Evolutionary conservation across 1,140 invertebrate genomes (phyloP), one percentile per base, ranked within the genome.

Genomic region (Potamilus streckersoni): DNA sequence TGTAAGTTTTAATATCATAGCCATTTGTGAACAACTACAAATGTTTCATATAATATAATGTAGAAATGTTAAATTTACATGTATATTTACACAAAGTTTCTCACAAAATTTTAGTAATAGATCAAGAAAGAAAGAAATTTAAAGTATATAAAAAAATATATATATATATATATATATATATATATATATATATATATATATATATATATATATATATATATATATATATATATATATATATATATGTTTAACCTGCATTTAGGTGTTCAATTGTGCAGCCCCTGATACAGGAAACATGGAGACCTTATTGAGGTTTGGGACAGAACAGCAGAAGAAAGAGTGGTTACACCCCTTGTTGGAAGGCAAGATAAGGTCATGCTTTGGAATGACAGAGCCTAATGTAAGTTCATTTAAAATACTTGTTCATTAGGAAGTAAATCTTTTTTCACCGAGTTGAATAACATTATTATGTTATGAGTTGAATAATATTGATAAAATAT

Each of bases 231-330:
- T 23, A 23, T 23, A 23, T 23, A 23, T 23, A 23, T 23, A 23
- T 23, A 23, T 23, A 23, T 49, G 6, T 49, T 8, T 49, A 38
- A 49, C 38, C 31, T 49, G 67, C 49, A 55, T 71, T 16, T 71
- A 90, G 89, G 81, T 89, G 56, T 90, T 90, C 74, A 90, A 90
- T 83, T 91, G 90, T 79, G 83, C 80, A 69, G 90, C 90, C 14
- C 90, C 90, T 20, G 90, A 91, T 79, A 91, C 90, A 20, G 90
- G 90, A 58, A 91, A 91, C 80, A 91, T 91, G 90, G 90, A 91
- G 79, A 89, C 90, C 20, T 74, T 91, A 8, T 84, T 91, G 14
- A 86, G 86, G 67, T 91, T 91, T 80, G 90, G 90, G 38, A 90
- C 77, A 56, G 84, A 85, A 49, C 83, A 89, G 80, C 90, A 91